Evolutionary conservation across 2,797 vertebrate genomes (phyloP).

Genomic region (Phyllotis vaccarum): DNA sequence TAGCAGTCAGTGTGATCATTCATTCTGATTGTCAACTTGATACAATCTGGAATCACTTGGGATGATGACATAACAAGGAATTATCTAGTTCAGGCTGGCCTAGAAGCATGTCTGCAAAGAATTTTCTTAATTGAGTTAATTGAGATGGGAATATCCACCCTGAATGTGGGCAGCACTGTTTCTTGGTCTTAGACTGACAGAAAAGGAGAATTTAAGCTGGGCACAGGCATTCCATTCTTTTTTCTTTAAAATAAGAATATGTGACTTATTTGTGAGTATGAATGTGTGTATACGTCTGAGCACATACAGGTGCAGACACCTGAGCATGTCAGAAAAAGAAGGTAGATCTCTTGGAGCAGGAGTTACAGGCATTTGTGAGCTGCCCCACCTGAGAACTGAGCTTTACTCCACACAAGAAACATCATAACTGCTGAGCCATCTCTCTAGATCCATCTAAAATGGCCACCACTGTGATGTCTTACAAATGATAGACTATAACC

Average conservation of each 20-base stretch:
- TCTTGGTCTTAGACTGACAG: neutral
- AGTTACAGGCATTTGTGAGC: neutral
- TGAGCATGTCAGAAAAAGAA: neutral
- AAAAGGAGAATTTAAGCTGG: neutral
- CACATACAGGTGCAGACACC: neutral
- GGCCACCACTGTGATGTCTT: neutral
- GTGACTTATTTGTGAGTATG: neutral
- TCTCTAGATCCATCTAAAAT: neutral
- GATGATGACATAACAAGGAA: neutral
- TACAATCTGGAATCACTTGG: neutral
- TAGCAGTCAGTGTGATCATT: constrained; percentile 5
- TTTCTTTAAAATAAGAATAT: neutral
- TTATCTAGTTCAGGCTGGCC: neutral
- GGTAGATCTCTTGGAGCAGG: neutral
- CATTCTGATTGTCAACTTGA: neutral
- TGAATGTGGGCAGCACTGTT: neutral
- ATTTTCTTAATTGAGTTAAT: neutral
- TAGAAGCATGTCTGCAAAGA: neutral
- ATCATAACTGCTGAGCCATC: neutral
- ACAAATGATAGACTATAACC: neutral
- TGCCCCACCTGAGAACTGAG: neutral
- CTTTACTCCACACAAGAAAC: neutral
- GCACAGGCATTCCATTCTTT: neutral
- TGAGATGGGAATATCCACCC: neutral
- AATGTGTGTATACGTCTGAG: neutral